Conservation (phyloP, 2,888 invertebrate genomes). For the Ornithoptera priamus region DNA sequence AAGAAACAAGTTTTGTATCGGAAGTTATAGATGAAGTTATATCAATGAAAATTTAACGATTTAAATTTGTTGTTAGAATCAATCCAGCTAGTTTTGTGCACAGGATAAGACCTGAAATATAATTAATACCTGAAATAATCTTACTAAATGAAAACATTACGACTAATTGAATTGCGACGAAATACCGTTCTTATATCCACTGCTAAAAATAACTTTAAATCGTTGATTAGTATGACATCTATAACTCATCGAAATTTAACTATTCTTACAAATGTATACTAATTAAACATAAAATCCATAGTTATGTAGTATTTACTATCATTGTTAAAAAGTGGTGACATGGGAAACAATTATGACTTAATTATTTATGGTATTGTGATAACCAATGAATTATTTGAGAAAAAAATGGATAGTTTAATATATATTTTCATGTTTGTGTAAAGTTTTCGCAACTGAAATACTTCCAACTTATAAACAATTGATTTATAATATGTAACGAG, state of each 20-base stretch:
- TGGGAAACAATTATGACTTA: neutral
- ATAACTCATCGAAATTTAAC: neutral
- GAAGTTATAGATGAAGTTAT: no score
- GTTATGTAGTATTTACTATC: neutral
- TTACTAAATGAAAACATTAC: neutral
- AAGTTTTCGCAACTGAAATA: neutral
- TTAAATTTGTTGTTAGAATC: no score
- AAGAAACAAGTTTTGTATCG: no score
- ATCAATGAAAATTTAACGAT: no score
- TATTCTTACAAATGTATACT: no score
- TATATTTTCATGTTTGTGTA: neutral
- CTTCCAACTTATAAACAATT: no score
- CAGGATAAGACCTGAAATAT: no score
- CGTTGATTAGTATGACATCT: neutral
- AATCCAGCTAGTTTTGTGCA: no score
- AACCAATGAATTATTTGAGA: neutral
- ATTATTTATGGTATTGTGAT: neutral
- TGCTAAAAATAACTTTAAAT: neutral
- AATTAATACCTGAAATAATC: no score
- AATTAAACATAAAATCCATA: no score
- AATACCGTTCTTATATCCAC: neutral
- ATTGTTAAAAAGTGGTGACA: neutral
- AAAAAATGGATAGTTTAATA: neutral
- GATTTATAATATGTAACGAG: no score
- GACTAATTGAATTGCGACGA: no score